Conservation (phyloP, 2,797 vertebrate species). For the Crocidura indochinensis region DNA sequence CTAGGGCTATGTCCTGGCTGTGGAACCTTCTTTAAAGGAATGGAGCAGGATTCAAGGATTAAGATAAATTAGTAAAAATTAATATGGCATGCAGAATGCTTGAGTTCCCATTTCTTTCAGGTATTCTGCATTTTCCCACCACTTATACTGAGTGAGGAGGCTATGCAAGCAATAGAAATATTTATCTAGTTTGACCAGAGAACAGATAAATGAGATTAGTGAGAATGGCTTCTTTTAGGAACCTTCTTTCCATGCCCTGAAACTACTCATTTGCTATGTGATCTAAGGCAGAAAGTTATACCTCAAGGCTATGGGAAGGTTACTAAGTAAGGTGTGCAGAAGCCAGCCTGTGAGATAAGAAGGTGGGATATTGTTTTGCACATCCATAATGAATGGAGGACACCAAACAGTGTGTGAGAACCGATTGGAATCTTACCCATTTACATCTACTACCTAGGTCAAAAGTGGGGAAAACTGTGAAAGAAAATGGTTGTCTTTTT, state of each 20-base stretch:
- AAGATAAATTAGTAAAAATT: constrained; percentile 57
- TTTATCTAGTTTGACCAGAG: constrained; percentile 34
- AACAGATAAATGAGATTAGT: constrained; percentile 32
- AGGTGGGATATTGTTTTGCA: constrained; percentile 80
- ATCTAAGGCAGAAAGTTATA: constrained; percentile 75
- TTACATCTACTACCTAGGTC: constrained; percentile 61
- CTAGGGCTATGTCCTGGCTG: background rate
- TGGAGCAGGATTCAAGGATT: constrained; percentile 1
- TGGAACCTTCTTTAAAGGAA: constrained; percentile 57
- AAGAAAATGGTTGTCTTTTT: constrained; percentile 58
- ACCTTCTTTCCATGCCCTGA: constrained; percentile 61
- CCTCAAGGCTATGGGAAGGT: constrained; percentile 63
- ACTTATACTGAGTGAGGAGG: constrained; percentile 41
- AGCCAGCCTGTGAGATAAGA: constrained; percentile 56
- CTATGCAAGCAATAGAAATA: constrained; percentile 60
- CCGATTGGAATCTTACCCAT: constrained; percentile 81
- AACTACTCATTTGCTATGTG: constrained; percentile 71
- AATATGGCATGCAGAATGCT: constrained; percentile 35
- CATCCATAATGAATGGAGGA: constrained; percentile 77
- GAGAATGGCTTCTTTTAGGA: constrained; percentile 66
- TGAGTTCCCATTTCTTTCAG: constrained; percentile 50
- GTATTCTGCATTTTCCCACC: constrained; percentile 16
- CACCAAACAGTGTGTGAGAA: constrained; percentile 83
- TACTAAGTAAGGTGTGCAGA: constrained; percentile 75
- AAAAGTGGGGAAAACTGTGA: constrained; percentile 69